These are phyloP conservation scores for Australoheros facetus DNA, from an alignment of 2,797 vertebrate genomes.

Conservation along the genomic window DNA sequence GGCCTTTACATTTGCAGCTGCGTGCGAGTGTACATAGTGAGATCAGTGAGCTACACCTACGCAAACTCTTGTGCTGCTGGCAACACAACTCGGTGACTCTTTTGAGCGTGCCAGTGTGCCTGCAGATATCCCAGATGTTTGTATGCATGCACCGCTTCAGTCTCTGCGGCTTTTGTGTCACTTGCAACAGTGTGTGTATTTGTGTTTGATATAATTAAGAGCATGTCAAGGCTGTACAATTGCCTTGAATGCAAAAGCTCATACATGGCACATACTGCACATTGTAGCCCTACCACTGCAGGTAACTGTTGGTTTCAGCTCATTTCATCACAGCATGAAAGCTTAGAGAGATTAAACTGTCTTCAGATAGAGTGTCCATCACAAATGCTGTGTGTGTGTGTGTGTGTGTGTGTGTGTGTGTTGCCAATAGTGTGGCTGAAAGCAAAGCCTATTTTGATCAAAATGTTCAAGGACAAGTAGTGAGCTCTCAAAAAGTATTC, in stretches of 20 bases:
- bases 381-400: no score
- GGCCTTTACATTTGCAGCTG: conserved; percentile 25
- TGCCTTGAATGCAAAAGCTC: not conserved
- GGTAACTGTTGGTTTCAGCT: conserved; percentile 26
- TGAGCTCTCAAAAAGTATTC: not conserved
- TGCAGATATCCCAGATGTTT: conserved; percentile 40
- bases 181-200: not conserved
- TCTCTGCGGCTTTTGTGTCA: not conserved
- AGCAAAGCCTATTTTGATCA: not conserved
- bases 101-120: not conserved
- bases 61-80: conserved; percentile 11
- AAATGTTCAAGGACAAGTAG: conserved; percentile 6
- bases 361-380: not conserved
- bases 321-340: conserved; percentile 40
- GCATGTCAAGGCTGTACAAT: not conserved
- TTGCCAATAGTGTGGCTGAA: not conserved
- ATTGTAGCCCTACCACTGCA: not conserved
- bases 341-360: not conserved
- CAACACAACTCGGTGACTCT: not conserved
- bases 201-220: not conserved
- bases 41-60: conserved; percentile 56
- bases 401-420: not conserved
- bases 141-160: not conserved
- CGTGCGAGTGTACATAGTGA: conserved; percentile 40
- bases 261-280: not conserved